Percentiles rank a stretch among this genome's conserved stretches.
phyloP scores from a whole-genome alignment of 2,113 vertebrate species.

The Equus przewalskii region DNA sequence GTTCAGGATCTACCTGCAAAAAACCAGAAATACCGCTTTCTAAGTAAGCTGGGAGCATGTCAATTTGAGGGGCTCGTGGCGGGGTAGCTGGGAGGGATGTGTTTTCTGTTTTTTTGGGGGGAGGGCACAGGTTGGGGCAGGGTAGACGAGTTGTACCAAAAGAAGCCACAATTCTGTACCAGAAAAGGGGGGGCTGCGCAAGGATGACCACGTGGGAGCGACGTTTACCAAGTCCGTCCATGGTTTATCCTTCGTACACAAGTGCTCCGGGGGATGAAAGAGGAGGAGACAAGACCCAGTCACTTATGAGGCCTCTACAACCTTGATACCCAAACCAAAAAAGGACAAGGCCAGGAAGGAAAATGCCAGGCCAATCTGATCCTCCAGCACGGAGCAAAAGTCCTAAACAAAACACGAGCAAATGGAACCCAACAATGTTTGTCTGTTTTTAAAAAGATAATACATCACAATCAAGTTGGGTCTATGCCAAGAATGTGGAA shows the following conservation, averaged over 20 bases:
- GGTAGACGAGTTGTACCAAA: neutral
- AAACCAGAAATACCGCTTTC: neutral
- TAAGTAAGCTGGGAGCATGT: neutral
- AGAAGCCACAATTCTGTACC: neutral
- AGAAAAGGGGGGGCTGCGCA: neutral
- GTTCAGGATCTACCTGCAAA: neutral
- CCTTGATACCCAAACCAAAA: neutral
- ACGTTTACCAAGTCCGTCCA: neutral
- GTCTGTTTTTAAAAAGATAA: neutral
- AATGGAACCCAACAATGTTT: neutral
- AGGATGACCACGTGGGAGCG: neutral
- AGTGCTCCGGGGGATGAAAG: neutral
- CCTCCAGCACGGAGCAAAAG: neutral
- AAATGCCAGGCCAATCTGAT: neutral
- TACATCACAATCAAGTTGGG: neutral
- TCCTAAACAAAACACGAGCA: neutral
- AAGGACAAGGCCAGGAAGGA: neutral
- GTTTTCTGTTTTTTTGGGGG: neutral
- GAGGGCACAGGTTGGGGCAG: neutral
- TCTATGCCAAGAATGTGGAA: neutral
- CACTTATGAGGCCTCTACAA: too few relatives aligned
- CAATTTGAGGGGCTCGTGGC: neutral
- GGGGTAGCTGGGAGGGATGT: neutral
- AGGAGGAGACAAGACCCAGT: neutral
- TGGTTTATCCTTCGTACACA: neutral